A percentile compares a stretch with the other conserved stretches of the same genome.
phyloP scores from a whole-genome alignment of 2,113 vertebrate species.

The Puma concolor region DNA sequence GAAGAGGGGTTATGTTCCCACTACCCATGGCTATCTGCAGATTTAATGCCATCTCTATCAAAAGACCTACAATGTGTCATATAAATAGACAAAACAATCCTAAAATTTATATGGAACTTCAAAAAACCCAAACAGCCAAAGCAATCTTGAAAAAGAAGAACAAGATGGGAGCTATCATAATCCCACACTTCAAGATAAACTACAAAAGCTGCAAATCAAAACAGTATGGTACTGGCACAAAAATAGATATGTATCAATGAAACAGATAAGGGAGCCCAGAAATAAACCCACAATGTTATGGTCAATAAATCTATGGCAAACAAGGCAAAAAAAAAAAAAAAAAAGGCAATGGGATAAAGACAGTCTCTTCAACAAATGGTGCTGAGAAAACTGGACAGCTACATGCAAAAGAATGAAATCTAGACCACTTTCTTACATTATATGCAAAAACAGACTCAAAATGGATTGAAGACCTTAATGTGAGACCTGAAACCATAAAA shows the following conservation, averaged over 20 bases:
- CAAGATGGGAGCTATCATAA: not conserved
- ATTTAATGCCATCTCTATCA: not conserved
- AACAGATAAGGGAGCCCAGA: not conserved
- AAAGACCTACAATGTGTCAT: not conserved
- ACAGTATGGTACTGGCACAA: not conserved
- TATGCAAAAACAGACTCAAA: not conserved
- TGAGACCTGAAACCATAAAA: not conserved
- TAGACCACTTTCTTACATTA: not conserved
- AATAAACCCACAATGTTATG: not conserved
- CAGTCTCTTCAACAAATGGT: not conserved
- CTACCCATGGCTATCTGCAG: not conserved
- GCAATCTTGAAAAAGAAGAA: not conserved
- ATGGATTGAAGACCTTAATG: not conserved
- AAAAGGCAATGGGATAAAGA: not conserved
- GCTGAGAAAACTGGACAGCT: not conserved
- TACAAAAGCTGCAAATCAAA: not conserved
- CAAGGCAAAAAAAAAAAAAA: not conserved
- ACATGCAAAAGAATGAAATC: not conserved
- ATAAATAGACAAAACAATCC: not conserved
- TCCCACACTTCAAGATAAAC: not conserved
- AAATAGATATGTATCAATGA: not conserved
- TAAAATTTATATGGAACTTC: not conserved
- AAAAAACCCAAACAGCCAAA: not conserved
- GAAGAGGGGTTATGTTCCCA: not conserved
- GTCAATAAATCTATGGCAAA: not conserved